These are phyloP conservation scores for Megaceryle torquata DNA, from an alignment of 2,113 vertebrate species.

Conservation along the genomic window DNA sequence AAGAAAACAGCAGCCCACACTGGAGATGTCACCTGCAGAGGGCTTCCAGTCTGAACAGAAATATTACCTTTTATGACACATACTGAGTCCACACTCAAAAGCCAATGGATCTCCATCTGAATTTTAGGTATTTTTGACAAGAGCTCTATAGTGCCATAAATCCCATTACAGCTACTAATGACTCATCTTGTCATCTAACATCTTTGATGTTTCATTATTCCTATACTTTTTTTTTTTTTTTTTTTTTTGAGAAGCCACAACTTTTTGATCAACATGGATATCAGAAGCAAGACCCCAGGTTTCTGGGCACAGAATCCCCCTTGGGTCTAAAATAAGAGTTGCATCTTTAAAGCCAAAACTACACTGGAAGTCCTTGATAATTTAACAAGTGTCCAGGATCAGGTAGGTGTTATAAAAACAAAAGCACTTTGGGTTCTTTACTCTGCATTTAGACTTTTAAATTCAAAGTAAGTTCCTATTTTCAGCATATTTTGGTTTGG, in stretches of 20 bases:
- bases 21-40: background rate
- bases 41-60: background rate
- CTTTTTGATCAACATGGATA: background rate
- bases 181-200: background rate
- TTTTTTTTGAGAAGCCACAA: rapidly evolving
- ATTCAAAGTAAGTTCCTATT: background rate
- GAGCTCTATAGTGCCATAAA: background rate
- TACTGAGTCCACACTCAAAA: rapidly evolving
- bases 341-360: background rate
- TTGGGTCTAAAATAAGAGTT: background rate
- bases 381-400: background rate
- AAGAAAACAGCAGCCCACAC: background rate
- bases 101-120: rapidly evolving
- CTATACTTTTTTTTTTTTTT: background rate
- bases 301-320: background rate
- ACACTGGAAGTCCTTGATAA: background rate
- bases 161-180: background rate
- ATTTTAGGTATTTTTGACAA: background rate
- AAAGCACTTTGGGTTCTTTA: background rate
- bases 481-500: background rate
- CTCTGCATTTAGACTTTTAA: background rate
- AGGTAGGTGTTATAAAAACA: background rate
- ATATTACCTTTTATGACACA: background rate
- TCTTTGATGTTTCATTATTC: background rate
- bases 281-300: background rate